Evolutionary conservation across 2,797 vertebrate genomes (phyloP), one percentile per base, ranked within the genome.

Genomic region (Takifugu ocellatus): DNA sequence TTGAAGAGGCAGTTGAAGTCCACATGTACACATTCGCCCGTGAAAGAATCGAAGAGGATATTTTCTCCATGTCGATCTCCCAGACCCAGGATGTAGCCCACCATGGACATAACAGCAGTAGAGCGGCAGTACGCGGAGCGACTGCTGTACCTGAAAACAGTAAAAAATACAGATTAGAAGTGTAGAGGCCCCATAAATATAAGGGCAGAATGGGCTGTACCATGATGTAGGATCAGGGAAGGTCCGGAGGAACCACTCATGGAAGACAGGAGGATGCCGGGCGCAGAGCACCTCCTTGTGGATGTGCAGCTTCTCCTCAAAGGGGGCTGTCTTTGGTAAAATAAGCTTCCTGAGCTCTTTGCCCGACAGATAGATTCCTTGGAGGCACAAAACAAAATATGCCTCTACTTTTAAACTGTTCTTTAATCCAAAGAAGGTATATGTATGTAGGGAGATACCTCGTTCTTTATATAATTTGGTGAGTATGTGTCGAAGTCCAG

Each of bases 1-100:
- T 99, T 99, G 76, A 99, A 99, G 56, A 99, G 95, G 87, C 97
- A 99, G 93, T 98, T 99, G 90, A 99, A 99, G 87, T 99, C 97
- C 7, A 99, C 97, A 2, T 99, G 97, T 64, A 99, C 92, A 70
- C 94, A 98, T 81, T 99, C 96, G 15, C 97, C 97, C 2, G 95
- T 99, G 63, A 96, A 88, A 11, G 97, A 97, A 80, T 99, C 96
- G 57, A 99, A 99, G 8, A 99, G 85, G 86, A 99, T 98, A 79
- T 99, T 99, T 83, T 99, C 96, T 47, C 96, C 96, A 9, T 98
- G 97, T 16, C 97, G 95, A 78, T 99, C 97, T 25, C 97, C 97
- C 63, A 99, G 90, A 25, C 97, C 97, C 45, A 99, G 90, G 81
- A 98, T 85, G 79, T 99, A 99, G 11, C 97, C 97, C 58, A 99